Evolutionary conservation across 2,888 invertebrate genomes (phyloP).

Genomic region (Hyppa rectilinea): DNA sequence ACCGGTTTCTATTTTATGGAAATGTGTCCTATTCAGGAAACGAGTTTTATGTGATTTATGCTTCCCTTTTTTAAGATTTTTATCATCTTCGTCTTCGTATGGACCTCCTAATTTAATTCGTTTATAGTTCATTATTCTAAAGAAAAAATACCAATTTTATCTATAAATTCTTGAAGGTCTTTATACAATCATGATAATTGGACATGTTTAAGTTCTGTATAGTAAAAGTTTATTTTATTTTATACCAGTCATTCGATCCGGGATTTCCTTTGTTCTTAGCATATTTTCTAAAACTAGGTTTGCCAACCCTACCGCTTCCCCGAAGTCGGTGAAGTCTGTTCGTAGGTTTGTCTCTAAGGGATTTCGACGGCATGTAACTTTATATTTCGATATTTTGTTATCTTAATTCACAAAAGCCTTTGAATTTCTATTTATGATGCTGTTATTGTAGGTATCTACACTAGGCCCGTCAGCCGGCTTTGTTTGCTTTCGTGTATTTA

Average conservation of each 20-base stretch:
- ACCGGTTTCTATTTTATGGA: conserved; percentile 1
- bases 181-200: conserved; percentile 7
- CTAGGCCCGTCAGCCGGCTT: conserved; percentile 26
- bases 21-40: conserved; percentile 9
- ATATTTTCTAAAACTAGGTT: neutral
- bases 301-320: conserved; percentile 46
- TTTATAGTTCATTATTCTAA: neutral
- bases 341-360: conserved; percentile 66
- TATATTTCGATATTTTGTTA: conserved; percentile 68
- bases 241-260: neutral
- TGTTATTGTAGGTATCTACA: conserved; percentile 45
- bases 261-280: conserved; percentile 11
- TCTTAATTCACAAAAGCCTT: conserved; percentile 66
- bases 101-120: neutral
- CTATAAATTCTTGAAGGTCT: neutral
- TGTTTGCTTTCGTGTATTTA: conserved; percentile 46
- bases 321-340: conserved; percentile 51
- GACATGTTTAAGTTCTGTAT: neutral
- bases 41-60: conserved; percentile 18
- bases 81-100: conserved; percentile 8
- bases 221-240: too few species aligned
- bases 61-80: conserved; percentile 15
- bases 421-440: conserved; percentile 61
- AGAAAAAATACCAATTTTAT: neutral
- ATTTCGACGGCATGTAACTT: conserved; percentile 66